A percentile compares a stretch with the other conserved stretches of the same genome.
Evolutionary conservation across 1,140 invertebrate genomes (phyloP).

Genomic region (Nasonia giraulti): DNA sequence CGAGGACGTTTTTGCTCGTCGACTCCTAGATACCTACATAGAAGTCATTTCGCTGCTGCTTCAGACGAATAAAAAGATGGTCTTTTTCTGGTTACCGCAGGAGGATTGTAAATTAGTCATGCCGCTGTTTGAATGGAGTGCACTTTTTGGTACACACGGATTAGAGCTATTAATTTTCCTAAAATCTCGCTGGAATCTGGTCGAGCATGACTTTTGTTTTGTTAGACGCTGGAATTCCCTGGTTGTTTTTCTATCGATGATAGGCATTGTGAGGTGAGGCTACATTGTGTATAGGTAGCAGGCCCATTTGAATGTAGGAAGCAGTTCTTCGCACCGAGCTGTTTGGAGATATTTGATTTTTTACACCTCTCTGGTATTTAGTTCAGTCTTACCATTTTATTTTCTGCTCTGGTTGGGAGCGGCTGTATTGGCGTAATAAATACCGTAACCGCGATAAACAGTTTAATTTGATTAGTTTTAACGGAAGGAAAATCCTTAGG

Average conservation of each 20-base stretch:
- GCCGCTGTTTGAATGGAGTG: background rate
- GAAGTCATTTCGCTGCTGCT: constrained; percentile 6
- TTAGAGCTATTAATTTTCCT: background rate
- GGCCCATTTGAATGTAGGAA: background rate
- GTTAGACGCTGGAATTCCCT: background rate
- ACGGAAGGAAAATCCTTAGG: no score
- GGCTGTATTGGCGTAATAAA: background rate
- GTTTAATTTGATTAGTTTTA: background rate
- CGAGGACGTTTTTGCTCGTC: constrained; percentile 14
- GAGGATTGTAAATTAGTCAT: background rate
- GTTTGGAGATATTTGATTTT: background rate
- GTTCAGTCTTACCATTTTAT: background rate
- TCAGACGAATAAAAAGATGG: background rate
- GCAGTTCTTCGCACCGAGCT: background rate
- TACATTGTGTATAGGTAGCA: background rate
- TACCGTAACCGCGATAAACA: background rate
- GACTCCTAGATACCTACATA: constrained; percentile 49
- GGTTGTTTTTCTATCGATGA: background rate
- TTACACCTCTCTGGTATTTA: background rate
- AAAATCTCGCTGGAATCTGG: background rate
- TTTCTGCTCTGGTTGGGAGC: background rate
- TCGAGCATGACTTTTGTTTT: background rate
- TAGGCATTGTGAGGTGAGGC: background rate
- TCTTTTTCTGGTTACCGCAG: background rate
- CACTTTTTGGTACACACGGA: background rate